phyloP scores from a whole-genome alignment of 2,113 vertebrate genomes.

The Fukomys damarensis region DNA sequence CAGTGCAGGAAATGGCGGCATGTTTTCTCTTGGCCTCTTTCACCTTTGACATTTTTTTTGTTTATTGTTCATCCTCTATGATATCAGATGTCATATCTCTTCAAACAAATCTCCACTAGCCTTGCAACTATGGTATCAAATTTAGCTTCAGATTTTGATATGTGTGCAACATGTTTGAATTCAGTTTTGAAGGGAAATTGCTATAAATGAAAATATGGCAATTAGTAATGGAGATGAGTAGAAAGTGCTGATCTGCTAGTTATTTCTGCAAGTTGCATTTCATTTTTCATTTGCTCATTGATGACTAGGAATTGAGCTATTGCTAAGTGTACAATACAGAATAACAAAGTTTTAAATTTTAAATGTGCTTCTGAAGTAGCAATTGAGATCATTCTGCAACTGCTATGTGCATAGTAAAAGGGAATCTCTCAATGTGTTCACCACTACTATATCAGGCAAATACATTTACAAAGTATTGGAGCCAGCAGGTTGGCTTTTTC shows the following conservation, averaged over 20 bases:
- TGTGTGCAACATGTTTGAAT: neutral
- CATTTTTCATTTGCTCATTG: neutral
- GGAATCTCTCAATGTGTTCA: slow-evolving; percentile 63
- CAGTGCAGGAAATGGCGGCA: neutral
- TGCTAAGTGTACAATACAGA: accelerated
- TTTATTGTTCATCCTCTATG: no score
- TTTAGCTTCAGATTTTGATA: neutral
- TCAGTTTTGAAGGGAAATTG: neutral
- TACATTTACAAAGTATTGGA: slow-evolving; percentile 75
- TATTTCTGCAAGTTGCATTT: neutral
- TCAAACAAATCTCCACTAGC: neutral
- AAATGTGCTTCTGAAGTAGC: slow-evolving; percentile 29
- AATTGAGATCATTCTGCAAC: slow-evolving; percentile 50
- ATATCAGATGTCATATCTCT: neutral
- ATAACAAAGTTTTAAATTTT: neutral
- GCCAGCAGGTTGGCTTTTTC: slow-evolving; percentile 80
- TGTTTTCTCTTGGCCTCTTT: neutral
- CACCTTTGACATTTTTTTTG: neutral
- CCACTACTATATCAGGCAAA: slow-evolving; percentile 81
- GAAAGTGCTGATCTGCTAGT: neutral
- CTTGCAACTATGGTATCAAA: neutral
- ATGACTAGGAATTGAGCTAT: neutral
- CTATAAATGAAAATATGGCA: neutral
- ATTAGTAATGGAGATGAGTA: neutral
- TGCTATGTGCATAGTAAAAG: neutral